A percentile compares a stretch with the other conserved stretches of the same genome.
Evolutionary conservation across 2,113 vertebrate species (phyloP).

Genomic region (Phyllostomus discolor): DNA sequence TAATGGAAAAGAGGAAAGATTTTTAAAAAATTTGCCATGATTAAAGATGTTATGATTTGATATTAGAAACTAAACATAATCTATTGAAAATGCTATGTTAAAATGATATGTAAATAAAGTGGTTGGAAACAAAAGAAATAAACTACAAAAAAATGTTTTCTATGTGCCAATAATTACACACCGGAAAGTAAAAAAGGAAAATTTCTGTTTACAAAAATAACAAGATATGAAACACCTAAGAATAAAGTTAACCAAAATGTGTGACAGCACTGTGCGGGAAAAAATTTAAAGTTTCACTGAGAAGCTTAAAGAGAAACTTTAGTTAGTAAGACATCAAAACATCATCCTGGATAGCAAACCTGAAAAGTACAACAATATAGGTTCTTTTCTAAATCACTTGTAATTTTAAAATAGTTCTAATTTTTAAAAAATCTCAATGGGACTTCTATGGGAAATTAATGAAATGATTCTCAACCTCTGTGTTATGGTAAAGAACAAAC

Average conservation of each 20-base stretch:
- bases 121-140: background rate
- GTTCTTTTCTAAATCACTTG: background rate
- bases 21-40: background rate
- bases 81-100: background rate
- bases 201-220: background rate
- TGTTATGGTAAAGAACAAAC: background rate
- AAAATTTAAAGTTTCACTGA: background rate
- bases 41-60: background rate
- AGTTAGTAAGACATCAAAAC: background rate
- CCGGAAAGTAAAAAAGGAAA: background rate
- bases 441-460: background rate
- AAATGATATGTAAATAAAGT: slow-evolving; percentile 8
- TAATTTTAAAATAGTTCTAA: background rate
- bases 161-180: background rate
- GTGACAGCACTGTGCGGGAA: background rate
- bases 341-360: background rate
- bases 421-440: background rate
- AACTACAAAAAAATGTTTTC: slow-evolving; percentile 2
- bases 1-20: background rate
- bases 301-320: background rate
- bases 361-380: background rate
- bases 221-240: background rate
- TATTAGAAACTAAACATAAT: background rate
- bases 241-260: background rate
- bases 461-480: background rate